Percentiles rank a stretch among this genome's conserved stretches.
Conservation (phyloP, 2,113 vertebrate genomes). For the Anhinga rufa region DNA sequence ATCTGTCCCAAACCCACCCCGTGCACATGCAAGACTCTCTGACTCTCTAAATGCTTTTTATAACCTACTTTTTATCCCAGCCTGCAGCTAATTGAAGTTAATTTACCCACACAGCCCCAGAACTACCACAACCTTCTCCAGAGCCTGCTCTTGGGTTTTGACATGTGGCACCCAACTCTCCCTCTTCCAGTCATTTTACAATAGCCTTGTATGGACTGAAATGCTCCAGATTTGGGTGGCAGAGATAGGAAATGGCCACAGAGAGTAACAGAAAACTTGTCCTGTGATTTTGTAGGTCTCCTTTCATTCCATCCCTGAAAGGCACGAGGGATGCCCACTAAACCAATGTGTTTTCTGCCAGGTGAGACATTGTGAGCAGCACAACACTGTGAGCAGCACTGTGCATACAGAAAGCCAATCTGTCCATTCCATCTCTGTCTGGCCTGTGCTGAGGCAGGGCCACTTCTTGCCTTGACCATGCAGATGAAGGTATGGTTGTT, state of each 20-base stretch:
- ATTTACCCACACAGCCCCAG: background rate
- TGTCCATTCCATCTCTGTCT: background rate
- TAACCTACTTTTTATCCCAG: background rate
- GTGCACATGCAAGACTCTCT: background rate
- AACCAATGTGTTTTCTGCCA: background rate
- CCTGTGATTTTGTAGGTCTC: background rate
- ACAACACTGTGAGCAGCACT: background rate
- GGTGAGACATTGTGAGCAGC: background rate
- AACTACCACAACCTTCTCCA: background rate
- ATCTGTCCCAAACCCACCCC: background rate
- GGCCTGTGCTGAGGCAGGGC: background rate
- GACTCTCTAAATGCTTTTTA: background rate
- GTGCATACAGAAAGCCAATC: background rate
- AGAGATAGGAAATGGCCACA: background rate
- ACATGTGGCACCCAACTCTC: fast-evolving
- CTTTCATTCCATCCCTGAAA: background rate
- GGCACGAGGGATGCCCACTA: background rate
- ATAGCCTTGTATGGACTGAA: background rate
- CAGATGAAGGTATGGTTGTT: background rate
- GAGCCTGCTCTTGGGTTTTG: background rate
- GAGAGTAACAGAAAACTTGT: background rate
- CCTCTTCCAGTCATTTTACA: background rate
- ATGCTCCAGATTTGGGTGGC: background rate
- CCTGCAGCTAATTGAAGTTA: background rate
- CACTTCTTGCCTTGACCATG: background rate